These are phyloP conservation scores for Clangula hyemalis DNA, from an alignment of 2,797 vertebrate species.

Conservation along the genomic window DNA sequence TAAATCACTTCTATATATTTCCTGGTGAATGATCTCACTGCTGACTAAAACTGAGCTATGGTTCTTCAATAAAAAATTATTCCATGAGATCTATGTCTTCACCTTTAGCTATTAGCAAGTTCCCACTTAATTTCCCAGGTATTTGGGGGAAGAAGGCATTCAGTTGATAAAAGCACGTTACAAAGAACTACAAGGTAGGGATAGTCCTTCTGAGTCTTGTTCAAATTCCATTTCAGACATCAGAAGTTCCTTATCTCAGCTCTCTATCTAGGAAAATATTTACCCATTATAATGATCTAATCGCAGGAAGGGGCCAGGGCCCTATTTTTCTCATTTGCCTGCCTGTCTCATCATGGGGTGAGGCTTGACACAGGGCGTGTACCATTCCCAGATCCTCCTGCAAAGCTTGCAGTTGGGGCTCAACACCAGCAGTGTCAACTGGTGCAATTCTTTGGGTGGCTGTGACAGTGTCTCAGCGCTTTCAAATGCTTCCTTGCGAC, in stretches of 20 bases:
- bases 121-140: background rate
- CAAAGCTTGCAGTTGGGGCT: background rate
- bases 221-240: constrained; percentile 37
- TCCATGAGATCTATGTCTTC: background rate
- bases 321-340: constrained; percentile 18
- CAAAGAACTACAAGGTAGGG: background rate
- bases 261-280: constrained; percentile 70
- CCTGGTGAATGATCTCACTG: background rate
- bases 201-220: background rate
- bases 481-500: background rate
- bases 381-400: background rate
- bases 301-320: constrained; percentile 47
- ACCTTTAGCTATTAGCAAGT: background rate
- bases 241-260: constrained; percentile 43
- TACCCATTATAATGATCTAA: constrained; percentile 56
- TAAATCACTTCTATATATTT: background rate
- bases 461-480: background rate
- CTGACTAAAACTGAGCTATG: background rate
- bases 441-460: background rate
- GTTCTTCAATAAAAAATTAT: background rate
- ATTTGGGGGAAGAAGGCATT: background rate
- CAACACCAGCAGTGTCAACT: background rate
- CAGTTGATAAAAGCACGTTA: background rate
- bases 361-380: constrained; percentile 28
- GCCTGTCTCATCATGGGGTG: constrained; percentile 28